A percentile compares a stretch with the other conserved stretches of the same genome.
These are phyloP conservation scores for Parauchenoglanis ngamensis DNA, from an alignment of 2,797 vertebrate genomes.

Conservation along the genomic window DNA sequence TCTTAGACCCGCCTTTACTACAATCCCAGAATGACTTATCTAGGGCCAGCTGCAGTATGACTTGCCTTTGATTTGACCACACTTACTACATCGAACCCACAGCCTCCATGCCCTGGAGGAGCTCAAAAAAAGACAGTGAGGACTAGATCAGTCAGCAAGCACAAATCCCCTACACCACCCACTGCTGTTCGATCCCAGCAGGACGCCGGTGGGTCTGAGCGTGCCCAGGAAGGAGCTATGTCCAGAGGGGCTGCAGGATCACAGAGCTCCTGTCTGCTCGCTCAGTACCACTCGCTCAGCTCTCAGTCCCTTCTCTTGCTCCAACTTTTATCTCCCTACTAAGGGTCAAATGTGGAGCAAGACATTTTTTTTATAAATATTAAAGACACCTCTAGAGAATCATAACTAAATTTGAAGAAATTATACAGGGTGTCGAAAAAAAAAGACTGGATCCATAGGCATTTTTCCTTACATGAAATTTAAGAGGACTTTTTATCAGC, in stretches of 20 bases:
- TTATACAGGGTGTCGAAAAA: not conserved
- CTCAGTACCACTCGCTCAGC: conserved; percentile 20
- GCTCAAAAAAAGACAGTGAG: not conserved
- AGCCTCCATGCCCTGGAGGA: conserved; percentile 17
- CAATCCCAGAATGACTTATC: not conserved
- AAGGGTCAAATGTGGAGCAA: conserved; percentile 6
- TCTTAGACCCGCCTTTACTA: not conserved
- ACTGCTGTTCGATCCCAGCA: conserved; percentile 38
- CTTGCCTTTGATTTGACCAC: conserved; percentile 23
- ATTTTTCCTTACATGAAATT: too few species aligned
- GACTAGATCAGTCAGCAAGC: conserved; percentile 40
- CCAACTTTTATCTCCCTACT: conserved; percentile 21
- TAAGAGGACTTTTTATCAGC: too few species aligned
- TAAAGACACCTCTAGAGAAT: conserved; percentile 10
- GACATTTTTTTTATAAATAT: not conserved
- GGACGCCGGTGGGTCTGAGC: conserved; percentile 4
- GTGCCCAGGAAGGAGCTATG: conserved; percentile 18
- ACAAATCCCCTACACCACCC: conserved; percentile 31
- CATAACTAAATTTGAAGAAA: not conserved
- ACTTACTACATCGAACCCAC: conserved; percentile 21
- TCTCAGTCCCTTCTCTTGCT: not conserved
- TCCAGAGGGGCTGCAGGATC: conserved; percentile 45
- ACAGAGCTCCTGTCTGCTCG: conserved; percentile 33
- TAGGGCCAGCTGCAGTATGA: not conserved
- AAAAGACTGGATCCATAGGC: too few species aligned